Conservation (phyloP, 2,888 invertebrate species). For the Danaus chrysippus region DNA sequence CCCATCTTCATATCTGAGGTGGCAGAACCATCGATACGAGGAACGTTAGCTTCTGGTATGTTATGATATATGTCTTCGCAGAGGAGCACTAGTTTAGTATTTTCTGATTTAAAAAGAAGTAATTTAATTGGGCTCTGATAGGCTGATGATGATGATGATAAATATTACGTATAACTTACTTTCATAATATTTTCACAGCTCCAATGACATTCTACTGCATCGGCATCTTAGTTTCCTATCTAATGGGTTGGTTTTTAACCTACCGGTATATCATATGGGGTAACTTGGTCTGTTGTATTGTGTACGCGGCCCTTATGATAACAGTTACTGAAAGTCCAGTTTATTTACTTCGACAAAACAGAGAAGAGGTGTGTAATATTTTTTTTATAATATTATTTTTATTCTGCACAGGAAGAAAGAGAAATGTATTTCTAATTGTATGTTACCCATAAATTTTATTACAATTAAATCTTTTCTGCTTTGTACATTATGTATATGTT, state of each 20-base stretch:
- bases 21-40: conserved; percentile 72
- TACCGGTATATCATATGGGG: conserved; percentile 51
- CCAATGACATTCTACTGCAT: conserved; percentile 44
- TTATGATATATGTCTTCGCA: not conserved
- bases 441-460: too few relatives aligned
- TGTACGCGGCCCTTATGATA: conserved; percentile 42
- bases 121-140: too few relatives aligned
- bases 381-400: too few relatives aligned
- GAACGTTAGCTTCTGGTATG: conserved; percentile 58
- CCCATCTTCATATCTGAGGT: conserved; percentile 83
- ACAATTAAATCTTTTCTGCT: too few relatives aligned
- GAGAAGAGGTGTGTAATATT: conserved; percentile 54
- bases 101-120: too few relatives aligned
- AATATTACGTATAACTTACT: not conserved
- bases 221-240: conserved; percentile 53
- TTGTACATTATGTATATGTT: not conserved
- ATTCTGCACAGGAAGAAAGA: too few relatives aligned
- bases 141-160: too few relatives aligned
- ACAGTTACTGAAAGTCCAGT: conserved; percentile 61
- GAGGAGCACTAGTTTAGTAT: too few relatives aligned
- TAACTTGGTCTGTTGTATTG: conserved; percentile 46
- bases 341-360: conserved; percentile 54
- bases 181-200: conserved; percentile 33
- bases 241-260: conserved; percentile 56
- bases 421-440: too few relatives aligned